phyloP scores from a whole-genome alignment of 2,797 vertebrate species.

The Masticophis lateralis region DNA sequence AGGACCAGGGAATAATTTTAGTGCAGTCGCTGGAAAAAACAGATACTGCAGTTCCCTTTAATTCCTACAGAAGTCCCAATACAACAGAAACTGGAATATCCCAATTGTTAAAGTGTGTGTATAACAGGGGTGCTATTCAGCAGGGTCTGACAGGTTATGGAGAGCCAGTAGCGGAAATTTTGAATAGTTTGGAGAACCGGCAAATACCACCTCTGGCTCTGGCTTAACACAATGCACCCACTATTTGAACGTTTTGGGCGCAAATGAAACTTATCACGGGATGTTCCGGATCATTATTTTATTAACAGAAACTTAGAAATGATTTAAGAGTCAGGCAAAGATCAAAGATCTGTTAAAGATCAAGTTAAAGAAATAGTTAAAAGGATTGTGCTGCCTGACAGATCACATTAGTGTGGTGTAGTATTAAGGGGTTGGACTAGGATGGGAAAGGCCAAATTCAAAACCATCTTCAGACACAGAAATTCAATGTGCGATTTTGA shows the following conservation, averaged over 20 bases:
- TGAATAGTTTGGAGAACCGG: too few species aligned
- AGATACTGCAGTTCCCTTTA: not conserved
- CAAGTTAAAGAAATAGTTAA: not conserved
- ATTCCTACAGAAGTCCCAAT: not conserved
- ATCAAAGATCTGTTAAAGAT: not conserved
- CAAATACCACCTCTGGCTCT: too few species aligned
- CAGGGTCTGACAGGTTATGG: too few species aligned
- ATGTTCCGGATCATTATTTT: too few species aligned
- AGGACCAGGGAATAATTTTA: not conserved
- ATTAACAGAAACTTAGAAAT: too few species aligned
- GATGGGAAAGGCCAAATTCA: not conserved
- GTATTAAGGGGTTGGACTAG: not conserved
- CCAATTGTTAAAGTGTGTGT: not conserved
- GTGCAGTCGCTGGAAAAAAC: not conserved
- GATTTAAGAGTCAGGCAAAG: too few species aligned
- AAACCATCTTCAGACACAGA: not conserved
- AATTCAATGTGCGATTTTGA: not conserved
- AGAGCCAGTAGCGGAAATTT: too few species aligned
- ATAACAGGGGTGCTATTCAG: not conserved
- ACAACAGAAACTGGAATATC: not conserved
- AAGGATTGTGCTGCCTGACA: not conserved
- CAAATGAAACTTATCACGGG: too few species aligned
- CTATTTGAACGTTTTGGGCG: too few species aligned
- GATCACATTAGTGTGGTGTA: not conserved
- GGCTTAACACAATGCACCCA: too few species aligned